phyloP scores from a whole-genome alignment of 2,797 vertebrate species.

The Nyctalus aviator region DNA sequence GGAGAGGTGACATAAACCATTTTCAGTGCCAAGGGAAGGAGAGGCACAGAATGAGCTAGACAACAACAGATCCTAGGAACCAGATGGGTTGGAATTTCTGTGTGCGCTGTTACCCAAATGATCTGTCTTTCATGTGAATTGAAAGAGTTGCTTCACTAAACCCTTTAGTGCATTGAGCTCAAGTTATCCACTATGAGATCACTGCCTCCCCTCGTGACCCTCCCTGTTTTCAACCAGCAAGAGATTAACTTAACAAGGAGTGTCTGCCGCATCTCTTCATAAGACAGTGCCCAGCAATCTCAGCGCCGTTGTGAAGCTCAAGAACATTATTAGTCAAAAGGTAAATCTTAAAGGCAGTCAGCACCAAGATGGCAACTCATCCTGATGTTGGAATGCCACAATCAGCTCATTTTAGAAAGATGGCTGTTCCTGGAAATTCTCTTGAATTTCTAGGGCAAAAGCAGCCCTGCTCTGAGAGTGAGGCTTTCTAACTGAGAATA shows the following conservation, averaged over 20 bases:
- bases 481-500: neutral
- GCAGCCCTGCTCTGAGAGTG: neutral
- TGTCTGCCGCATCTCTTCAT: neutral
- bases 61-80: neutral
- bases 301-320: neutral
- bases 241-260: neutral
- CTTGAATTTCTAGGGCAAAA: neutral
- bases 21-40: neutral
- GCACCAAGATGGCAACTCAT: neutral
- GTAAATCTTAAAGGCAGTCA: neutral
- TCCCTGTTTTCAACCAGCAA: neutral
- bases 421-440: neutral
- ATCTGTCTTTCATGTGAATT: neutral
- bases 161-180: neutral
- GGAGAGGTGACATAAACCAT: neutral
- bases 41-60: neutral
- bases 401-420: neutral
- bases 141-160: conserved; percentile 4
- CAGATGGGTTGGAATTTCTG: neutral
- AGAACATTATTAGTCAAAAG: neutral
- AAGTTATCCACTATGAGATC: neutral
- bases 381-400: fast-evolving
- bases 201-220: neutral
- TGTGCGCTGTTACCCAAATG: neutral
- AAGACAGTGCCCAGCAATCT: neutral